phyloP scores from a whole-genome alignment of 2,888 invertebrate species.

The Erebia palarica region DNA sequence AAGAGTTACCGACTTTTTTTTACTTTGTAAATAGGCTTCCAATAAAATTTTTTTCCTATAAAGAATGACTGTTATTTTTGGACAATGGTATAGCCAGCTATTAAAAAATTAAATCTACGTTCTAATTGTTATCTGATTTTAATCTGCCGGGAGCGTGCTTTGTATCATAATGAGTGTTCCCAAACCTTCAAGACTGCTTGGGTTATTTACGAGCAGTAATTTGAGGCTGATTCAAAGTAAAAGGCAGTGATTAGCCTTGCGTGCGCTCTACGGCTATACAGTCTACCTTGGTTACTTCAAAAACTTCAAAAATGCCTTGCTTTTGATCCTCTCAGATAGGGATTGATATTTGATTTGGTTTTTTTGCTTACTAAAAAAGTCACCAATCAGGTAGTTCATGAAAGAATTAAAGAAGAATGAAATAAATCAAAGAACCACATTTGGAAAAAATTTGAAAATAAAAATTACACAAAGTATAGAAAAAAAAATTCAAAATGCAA shows the following conservation, averaged over 20 bases:
- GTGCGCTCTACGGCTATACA: conserved; percentile 46
- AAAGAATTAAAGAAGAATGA: too few species aligned
- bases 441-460: too few species aligned
- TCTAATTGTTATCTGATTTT: conserved; percentile 28
- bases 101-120: conserved; percentile 31
- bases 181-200: conserved; percentile 61
- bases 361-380: neutral
- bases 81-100: conserved; percentile 14
- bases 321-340: too few species aligned
- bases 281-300: conserved; percentile 44
- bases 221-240: conserved; percentile 67
- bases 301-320: too few species aligned
- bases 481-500: too few species aligned
- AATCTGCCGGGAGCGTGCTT: conserved; percentile 28
- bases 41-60: conserved; percentile 49
- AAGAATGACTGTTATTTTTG: conserved; percentile 15
- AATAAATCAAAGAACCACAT: too few species aligned
- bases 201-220: conserved; percentile 67
- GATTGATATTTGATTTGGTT: neutral
- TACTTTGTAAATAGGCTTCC: conserved; percentile 58
- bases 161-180: conserved; percentile 46
- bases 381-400: too few species aligned
- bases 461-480: too few species aligned
- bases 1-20: conserved; percentile 52
- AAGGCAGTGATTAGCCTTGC: conserved; percentile 68